Conservation (phyloP, 2,113 vertebrate species). For the Phainopepla nitens region DNA sequence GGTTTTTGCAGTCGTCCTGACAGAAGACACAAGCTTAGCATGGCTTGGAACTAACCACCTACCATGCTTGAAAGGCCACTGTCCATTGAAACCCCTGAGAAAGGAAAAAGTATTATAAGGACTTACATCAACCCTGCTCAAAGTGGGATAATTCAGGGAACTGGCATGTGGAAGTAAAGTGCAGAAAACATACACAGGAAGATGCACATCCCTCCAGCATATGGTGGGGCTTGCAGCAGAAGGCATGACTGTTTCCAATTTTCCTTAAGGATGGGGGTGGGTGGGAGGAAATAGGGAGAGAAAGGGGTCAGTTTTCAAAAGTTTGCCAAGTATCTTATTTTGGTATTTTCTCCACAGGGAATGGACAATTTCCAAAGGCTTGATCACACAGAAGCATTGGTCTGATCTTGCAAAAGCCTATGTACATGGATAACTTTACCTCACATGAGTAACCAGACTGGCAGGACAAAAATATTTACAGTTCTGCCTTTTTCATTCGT, state of each 20-base stretch:
- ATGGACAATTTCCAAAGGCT: background rate
- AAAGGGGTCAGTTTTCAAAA: conserved; percentile 28
- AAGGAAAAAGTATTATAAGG: background rate
- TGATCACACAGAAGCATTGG: background rate
- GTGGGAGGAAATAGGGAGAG: background rate
- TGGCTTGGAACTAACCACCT: background rate
- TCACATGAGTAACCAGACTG: background rate
- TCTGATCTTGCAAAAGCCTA: background rate
- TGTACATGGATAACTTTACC: background rate
- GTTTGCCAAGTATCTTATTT: background rate
- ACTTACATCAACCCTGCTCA: background rate
- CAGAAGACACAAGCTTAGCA: background rate
- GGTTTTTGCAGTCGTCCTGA: background rate
- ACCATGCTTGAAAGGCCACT: background rate
- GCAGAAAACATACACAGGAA: background rate
- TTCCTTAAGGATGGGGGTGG: background rate
- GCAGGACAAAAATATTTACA: background rate
- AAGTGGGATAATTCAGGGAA: background rate
- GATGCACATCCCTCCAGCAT: background rate
- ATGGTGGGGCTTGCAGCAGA: background rate
- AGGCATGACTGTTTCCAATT: conserved; percentile 2
- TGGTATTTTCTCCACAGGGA: background rate
- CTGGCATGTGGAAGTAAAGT: background rate
- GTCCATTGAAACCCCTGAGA: background rate
- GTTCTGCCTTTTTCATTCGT: background rate